Evolutionary conservation across 2,113 vertebrate species (phyloP), one percentile per base, ranked within the genome.

Genomic region (Patagioenas fasciata): DNA sequence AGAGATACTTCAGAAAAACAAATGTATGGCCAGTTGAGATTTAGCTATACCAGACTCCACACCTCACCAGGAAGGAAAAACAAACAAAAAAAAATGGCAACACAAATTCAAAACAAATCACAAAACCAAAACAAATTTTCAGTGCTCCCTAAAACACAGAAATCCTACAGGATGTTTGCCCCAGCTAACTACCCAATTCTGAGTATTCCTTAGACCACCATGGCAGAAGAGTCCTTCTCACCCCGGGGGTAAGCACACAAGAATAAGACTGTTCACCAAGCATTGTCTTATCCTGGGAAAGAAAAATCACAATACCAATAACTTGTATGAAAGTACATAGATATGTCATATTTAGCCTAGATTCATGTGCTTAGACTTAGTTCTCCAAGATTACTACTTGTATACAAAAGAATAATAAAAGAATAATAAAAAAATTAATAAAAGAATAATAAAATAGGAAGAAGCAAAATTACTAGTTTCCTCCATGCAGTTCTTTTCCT

Each of bases 21-120:
- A 53, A 19, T 0, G 0, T 21, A 15, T 2, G 6, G 36, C 9
- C 42, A 81, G 25, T 25, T 60, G 19, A 57, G n/a, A 80, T 1
- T 53, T 48, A 74, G 18, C 15, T 48, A 26, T 23, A 70, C 13
- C 23, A 77, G 25, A 77, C 26, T 61, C 50, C 47, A 85, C 4
- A 9, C 10, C 25, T 38, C 34, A 69, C 6, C 47, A 38, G 25
- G 73, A 88, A 36, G 11, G 29, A 15, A 57, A 34, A 16, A 44
- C 28, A n/a, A 29, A 32, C 26, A 26, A 16, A 23, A 28, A n/a
- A 60, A 64, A 47, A 3, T 0, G 28, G 79, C 58, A 0, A 0
- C 69, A 57, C 11, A 67, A 72, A 77, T 13, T 6, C 11, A 31
- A 47, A 72, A 26, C 14, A 32, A 64, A 21, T 15, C 24, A 64